Conservation (phyloP, 1,140 invertebrate genomes). For the Brachionus rotundiformis region DNA sequence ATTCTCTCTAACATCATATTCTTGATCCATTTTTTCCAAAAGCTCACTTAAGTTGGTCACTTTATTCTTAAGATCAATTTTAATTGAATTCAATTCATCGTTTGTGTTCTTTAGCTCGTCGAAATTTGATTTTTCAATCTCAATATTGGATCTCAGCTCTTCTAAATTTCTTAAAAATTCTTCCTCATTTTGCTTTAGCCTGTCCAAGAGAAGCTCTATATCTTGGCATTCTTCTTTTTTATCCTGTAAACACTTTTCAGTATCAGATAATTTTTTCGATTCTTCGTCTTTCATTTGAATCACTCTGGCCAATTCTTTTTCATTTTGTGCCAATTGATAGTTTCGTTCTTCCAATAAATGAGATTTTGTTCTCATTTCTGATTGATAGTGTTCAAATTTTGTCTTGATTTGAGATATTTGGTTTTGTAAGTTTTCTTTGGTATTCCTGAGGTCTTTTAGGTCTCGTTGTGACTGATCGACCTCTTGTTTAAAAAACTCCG, state of each 20-base stretch:
- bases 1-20: background rate
- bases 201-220: background rate
- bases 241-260: background rate
- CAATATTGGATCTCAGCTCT: background rate
- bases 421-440: background rate
- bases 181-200: background rate
- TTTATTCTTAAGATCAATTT: background rate
- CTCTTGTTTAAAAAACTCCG: background rate
- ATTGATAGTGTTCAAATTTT: constrained; percentile 27
- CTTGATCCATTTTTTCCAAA: constrained; percentile 13
- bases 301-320: constrained; percentile 11
- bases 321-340: background rate
- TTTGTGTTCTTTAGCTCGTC: constrained; percentile 28
- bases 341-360: background rate
- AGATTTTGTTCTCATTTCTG: background rate
- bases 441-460: background rate
- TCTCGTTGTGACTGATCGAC: constrained; percentile 7
- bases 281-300: background rate
- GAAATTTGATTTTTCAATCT: constrained; percentile 17
- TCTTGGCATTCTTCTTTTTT: background rate
- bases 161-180: background rate
- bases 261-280: constrained; percentile 8
- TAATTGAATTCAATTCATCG: constrained; percentile 9
- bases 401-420: background rate
- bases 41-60: background rate